These are phyloP conservation scores for Sclerurus mexicanus DNA, from an alignment of 2,113 vertebrate species.

Conservation along the genomic window DNA sequence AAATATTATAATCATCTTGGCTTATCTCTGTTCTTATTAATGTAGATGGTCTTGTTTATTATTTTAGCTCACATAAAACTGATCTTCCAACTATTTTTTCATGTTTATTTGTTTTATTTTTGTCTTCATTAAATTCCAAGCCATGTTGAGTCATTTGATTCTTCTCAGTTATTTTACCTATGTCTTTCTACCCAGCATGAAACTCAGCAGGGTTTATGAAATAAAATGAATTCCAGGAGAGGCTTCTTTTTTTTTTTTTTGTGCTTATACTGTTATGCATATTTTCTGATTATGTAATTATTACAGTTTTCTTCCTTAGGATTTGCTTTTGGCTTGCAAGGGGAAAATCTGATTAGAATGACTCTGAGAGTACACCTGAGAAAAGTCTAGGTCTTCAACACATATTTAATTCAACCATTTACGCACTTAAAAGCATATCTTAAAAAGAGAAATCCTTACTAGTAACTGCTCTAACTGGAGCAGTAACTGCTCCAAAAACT, in stretches of 20 bases:
- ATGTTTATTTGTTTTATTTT: not conserved
- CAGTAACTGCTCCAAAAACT: too few relatives aligned
- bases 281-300: not conserved
- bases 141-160: not conserved
- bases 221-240: not conserved
- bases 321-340: not conserved
- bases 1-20: conserved; percentile 9
- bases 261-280: not conserved
- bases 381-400: not conserved
- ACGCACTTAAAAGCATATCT: not conserved
- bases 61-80: not conserved
- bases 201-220: not conserved
- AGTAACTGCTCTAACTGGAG: not conserved
- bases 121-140: not conserved
- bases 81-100: not conserved
- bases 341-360: not conserved
- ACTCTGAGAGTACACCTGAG: not conserved
- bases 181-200: not conserved
- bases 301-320: not conserved
- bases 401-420: not conserved
- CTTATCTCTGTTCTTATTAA: not conserved
- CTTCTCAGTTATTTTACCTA: not conserved
- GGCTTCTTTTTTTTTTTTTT: not conserved
- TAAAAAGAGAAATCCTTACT: not conserved
- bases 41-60: not conserved